Evolutionary conservation across 2,888 invertebrate species (phyloP).

Genomic region (Chloroclysta siterata): DNA sequence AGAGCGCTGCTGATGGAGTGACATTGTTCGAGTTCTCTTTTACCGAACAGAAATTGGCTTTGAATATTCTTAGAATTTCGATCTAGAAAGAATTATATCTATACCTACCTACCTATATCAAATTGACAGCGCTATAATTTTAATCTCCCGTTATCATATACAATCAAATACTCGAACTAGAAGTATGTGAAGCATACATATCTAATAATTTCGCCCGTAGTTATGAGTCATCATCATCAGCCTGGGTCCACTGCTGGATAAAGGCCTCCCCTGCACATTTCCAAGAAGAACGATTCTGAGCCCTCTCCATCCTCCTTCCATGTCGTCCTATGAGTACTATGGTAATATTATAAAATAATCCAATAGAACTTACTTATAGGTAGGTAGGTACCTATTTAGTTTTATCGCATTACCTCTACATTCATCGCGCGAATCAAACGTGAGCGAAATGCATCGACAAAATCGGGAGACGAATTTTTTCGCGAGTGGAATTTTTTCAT

Average conservation of each 20-base stretch:
- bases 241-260: too few species aligned
- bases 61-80: background rate
- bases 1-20: background rate
- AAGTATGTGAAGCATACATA: background rate
- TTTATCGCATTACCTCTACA: background rate
- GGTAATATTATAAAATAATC: background rate
- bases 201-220: too few species aligned
- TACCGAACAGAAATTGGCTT: background rate
- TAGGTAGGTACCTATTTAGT: background rate
- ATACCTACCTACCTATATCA: too few species aligned
- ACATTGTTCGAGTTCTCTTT: constrained; percentile 4
- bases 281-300: too few species aligned
- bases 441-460: constrained; percentile 8
- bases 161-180: background rate
- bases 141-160: background rate
- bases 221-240: too few species aligned
- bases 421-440: constrained; percentile 3
- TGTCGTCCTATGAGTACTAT: background rate
- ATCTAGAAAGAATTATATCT: too few species aligned
- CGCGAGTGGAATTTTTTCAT: constrained; percentile 10
- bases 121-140: background rate
- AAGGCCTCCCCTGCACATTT: too few species aligned
- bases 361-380: background rate
- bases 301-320: too few species aligned
- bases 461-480: constrained; percentile 12